Conservation (phyloP, 2,113 vertebrate genomes). For the human region GRCh38 chr4:116977001-116977500, state of each 20-base stretch:
- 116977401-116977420: not conserved
- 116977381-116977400: not conserved
- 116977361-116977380: not conserved
- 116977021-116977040: not conserved
- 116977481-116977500: slow-evolving; percentile 38
- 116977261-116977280: not conserved
- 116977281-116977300: not conserved
- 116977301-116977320: not conserved
- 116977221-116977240: not conserved
- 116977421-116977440: slow-evolving; percentile 24
- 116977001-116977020: not conserved
- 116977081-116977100: not conserved
- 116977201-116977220: not conserved
- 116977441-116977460: not conserved
- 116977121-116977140: not conserved
- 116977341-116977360: not conserved
- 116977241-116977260: not conserved
- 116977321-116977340: not conserved
- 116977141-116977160: not conserved
- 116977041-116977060: not conserved
- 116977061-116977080: not conserved
- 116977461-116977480: not conserved
- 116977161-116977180: not conserved
- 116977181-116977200: not conserved
- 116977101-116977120: not conserved